These are phyloP conservation scores for Campoletis raptor DNA, from an alignment of 2,888 invertebrate genomes.

Conservation along the genomic window DNA sequence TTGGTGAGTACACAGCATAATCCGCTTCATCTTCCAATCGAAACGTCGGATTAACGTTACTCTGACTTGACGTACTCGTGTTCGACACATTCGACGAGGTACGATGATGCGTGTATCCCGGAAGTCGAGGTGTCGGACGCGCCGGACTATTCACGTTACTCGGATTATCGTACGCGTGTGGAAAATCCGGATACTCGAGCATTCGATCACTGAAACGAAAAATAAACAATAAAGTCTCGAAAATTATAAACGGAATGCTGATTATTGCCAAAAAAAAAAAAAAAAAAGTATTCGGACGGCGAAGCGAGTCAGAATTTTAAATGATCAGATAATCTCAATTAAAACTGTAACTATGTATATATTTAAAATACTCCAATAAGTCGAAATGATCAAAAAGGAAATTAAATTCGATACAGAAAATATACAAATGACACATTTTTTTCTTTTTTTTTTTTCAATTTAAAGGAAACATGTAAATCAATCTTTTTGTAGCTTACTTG, in stretches of 20 bases:
- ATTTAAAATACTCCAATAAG: background rate
- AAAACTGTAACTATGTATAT: background rate
- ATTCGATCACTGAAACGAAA: constrained; percentile 77
- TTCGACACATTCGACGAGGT: constrained; percentile 86
- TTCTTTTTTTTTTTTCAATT: background rate
- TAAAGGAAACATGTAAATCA: background rate
- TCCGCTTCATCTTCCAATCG: constrained; percentile 87
- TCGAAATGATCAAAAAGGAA: background rate
- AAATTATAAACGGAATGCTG: too few relatives aligned
- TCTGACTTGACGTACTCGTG: constrained; percentile 87
- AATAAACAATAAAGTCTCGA: background rate
- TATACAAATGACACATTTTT: background rate
- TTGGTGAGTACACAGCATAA: constrained; percentile 83
- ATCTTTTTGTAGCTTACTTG: constrained; percentile 75
- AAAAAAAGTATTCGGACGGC: background rate
- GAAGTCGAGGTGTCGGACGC: constrained; percentile 83
- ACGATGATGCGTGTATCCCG: constrained; percentile 88
- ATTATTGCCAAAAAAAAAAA: background rate
- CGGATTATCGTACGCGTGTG: constrained; percentile 87
- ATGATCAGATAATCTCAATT: background rate
- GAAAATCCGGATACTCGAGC: constrained; percentile 82
- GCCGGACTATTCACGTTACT: constrained; percentile 85
- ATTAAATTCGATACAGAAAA: background rate
- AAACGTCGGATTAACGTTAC: constrained; percentile 88
- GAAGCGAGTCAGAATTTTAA: background rate